Conservation (phyloP, 2,888 invertebrate genomes). For the Pantelozetes paolii region DNA sequence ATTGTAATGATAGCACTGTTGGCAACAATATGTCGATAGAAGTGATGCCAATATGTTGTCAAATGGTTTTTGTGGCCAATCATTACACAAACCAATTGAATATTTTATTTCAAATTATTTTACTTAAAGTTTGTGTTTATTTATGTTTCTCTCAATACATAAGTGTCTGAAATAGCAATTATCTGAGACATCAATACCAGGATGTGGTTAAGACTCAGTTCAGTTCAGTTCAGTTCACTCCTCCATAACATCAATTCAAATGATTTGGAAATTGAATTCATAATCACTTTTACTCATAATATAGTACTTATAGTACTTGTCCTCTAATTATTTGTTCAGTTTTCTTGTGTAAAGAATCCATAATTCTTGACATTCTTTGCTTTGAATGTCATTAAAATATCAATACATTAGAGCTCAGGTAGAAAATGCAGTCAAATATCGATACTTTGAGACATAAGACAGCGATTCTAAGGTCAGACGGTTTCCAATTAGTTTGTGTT, state of each 20-base stretch:
- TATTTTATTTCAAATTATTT: background rate
- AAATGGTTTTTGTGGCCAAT: slow-evolving; percentile 15
- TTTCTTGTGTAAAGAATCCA: background rate
- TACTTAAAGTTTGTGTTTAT: background rate
- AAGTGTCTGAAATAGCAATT: background rate
- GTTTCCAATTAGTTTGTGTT: slow-evolving; percentile 6
- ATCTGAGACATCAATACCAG: slow-evolving; percentile 5
- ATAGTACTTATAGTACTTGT: too few relatives aligned
- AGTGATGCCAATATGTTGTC: background rate
- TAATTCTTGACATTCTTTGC: slow-evolving; percentile 15
- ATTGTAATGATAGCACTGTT: too few relatives aligned
- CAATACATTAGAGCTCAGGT: background rate
- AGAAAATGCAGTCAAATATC: background rate
- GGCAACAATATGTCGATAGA: too few relatives aligned
- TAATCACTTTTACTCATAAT: too few relatives aligned
- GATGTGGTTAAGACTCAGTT: slow-evolving; percentile 9
- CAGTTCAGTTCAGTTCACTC: background rate
- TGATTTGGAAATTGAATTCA: too few relatives aligned
- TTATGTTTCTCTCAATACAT: background rate
- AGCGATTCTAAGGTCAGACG: slow-evolving; percentile 3
- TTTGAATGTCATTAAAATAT: slow-evolving; percentile 21
- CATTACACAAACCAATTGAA: slow-evolving; percentile 10
- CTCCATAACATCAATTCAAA: background rate
- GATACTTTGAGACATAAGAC: background rate
- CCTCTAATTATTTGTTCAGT: background rate